phyloP scores from a whole-genome alignment of 2,888 invertebrate species.

The Chaetoderma sp. region DNA sequence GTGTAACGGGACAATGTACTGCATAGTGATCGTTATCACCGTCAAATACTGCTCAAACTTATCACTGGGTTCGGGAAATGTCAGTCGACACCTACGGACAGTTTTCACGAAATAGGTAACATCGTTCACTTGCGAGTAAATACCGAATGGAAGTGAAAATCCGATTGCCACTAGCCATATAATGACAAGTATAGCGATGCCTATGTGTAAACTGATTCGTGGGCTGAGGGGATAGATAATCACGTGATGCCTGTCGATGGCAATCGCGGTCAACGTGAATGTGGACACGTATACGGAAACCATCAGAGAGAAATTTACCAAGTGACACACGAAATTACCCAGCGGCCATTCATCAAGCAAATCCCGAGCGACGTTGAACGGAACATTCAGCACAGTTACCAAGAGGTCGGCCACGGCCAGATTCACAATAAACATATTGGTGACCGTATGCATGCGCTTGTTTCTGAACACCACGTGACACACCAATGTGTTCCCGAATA shows the following conservation, averaged over 20 bases:
- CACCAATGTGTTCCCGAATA: conserved; percentile 60
- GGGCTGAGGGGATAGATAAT: conserved; percentile 69
- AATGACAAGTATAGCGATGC: conserved; percentile 58
- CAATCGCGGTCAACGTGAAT: conserved; percentile 70
- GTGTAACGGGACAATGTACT: conserved; percentile 69
- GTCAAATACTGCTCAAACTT: conserved; percentile 65
- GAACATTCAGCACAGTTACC: conserved; percentile 68
- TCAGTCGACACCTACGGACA: conserved; percentile 60
- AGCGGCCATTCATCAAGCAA: conserved; percentile 70
- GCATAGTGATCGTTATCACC: conserved; percentile 66
- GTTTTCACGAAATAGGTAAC: conserved; percentile 38
- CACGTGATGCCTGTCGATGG: conserved; percentile 69
- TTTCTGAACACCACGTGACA: conserved; percentile 60
- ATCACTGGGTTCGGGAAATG: conserved; percentile 61
- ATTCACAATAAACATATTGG: conserved; percentile 63
- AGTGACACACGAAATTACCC: conserved; percentile 68
- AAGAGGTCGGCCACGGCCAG: conserved; percentile 60
- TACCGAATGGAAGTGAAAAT: conserved; percentile 69
- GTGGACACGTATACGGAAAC: conserved; percentile 70
- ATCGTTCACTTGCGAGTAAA: conserved; percentile 58
- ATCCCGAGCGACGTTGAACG: conserved; percentile 69
- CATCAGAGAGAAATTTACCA: conserved; percentile 69
- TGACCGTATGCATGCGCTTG: conserved; percentile 61
- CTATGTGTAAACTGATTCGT: conserved; percentile 65
- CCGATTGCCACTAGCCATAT: conserved; percentile 66